phyloP scores from a whole-genome alignment of 2,888 invertebrate species.

The Protodeltote pygarga region DNA sequence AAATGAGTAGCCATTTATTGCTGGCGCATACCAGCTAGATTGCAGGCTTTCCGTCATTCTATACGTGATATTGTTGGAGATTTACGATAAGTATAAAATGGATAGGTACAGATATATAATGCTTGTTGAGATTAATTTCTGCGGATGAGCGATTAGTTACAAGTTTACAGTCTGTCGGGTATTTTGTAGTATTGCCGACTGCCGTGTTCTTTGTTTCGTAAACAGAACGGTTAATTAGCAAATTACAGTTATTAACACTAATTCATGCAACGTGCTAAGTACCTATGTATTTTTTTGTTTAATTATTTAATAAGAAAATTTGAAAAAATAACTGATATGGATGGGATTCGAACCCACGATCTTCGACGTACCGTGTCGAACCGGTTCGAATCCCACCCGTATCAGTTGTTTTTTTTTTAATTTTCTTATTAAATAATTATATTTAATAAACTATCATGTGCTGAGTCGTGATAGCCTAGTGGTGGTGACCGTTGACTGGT shows the following conservation, averaged over 20 bases:
- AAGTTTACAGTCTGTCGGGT: background rate
- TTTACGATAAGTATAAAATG: slow-evolving; percentile 21
- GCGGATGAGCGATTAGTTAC: slow-evolving; percentile 2
- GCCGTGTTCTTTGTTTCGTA: slow-evolving; percentile 7
- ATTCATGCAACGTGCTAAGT: too few species aligned
- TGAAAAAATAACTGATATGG: too few species aligned
- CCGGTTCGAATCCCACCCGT: too few species aligned
- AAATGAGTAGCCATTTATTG: slow-evolving; percentile 45
- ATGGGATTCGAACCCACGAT: too few species aligned
- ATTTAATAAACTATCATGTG: too few species aligned
- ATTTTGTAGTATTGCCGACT: slow-evolving; percentile 5
- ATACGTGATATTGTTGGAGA: slow-evolving; percentile 23
- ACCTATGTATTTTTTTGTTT: too few species aligned
- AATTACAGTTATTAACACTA: slow-evolving; percentile 13
- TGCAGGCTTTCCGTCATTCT: slow-evolving; percentile 18
- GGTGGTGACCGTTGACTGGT: too few species aligned
- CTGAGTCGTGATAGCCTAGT: too few species aligned
- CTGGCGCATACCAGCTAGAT: slow-evolving; percentile 18
- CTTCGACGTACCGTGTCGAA: too few species aligned
- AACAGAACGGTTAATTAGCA: slow-evolving; percentile 4
- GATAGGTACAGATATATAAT: background rate
- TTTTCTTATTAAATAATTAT: too few species aligned
- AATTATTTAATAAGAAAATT: too few species aligned
- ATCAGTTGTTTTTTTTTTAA: too few species aligned
- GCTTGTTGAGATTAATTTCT: slow-evolving; percentile 5